These are phyloP conservation scores for Centropristis striata DNA, from an alignment of 2,113 vertebrate species.

Conservation along the genomic window DNA sequence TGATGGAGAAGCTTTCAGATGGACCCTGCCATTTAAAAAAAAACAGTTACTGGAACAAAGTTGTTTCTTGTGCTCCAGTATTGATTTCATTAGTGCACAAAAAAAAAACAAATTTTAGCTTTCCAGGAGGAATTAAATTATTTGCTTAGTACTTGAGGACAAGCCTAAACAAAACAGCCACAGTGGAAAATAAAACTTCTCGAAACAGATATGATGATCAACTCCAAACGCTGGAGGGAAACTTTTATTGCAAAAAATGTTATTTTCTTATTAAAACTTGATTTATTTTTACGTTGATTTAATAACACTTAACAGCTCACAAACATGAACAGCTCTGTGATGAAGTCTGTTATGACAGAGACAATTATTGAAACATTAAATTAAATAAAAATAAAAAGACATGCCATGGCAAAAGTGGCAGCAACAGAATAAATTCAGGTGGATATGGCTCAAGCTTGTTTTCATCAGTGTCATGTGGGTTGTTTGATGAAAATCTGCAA, in stretches of 20 bases:
- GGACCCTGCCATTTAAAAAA: neutral
- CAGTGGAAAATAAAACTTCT: neutral
- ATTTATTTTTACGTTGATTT: conserved; percentile 24
- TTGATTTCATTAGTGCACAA: neutral
- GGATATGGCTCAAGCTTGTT: neutral
- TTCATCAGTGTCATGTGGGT: neutral
- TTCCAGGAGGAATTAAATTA: neutral
- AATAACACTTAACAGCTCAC: conserved; percentile 6
- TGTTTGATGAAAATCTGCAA: neutral
- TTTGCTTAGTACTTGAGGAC: neutral
- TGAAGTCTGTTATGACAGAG: neutral
- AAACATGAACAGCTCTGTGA: conserved; percentile 11
- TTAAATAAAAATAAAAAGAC: neutral
- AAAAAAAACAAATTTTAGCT: neutral
- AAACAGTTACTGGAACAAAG: too few species aligned
- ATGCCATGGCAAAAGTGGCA: neutral
- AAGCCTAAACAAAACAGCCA: neutral
- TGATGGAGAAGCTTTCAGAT: neutral
- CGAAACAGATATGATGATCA: neutral
- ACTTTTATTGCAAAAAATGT: conserved; percentile 65
- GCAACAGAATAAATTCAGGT: neutral
- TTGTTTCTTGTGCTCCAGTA: neutral
- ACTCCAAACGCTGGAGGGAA: conserved; percentile 1
- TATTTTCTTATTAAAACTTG: conserved; percentile 36
- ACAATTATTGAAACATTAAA: neutral